These are phyloP conservation scores for Cabera pusaria DNA, from an alignment of 2,888 invertebrate genomes.

Conservation along the genomic window DNA sequence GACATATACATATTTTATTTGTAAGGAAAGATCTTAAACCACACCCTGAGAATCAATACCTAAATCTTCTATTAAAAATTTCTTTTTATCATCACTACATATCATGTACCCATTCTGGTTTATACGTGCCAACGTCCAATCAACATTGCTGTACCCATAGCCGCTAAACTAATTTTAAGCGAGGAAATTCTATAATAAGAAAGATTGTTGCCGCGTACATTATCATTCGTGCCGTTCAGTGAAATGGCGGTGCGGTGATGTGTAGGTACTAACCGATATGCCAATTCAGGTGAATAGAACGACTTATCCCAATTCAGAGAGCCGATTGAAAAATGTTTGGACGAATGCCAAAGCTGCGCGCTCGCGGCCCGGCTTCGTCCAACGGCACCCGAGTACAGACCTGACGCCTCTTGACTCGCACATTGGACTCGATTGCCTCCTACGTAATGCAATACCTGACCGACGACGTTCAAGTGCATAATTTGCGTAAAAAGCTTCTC, in stretches of 20 bases:
- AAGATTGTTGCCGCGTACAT: conserved; percentile 13
- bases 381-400: conserved; percentile 25
- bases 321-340: conserved; percentile 77
- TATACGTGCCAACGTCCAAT: conserved; percentile 4
- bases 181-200: conserved; percentile 12
- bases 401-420: conserved; percentile 46
- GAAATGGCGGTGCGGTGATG: background rate
- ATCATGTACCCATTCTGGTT: conserved; percentile 10
- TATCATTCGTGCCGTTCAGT: background rate
- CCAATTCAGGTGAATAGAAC: conserved; percentile 76
- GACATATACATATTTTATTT: no score
- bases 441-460: conserved; percentile 58
- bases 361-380: conserved; percentile 48
- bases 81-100: no score
- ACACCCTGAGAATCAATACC: no score
- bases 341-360: conserved; percentile 63
- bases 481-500: conserved; percentile 25
- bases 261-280: conserved; percentile 61
- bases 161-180: conserved; percentile 10
- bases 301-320: conserved; percentile 68
- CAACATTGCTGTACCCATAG: conserved; percentile 11
- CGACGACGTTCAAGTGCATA: conserved; percentile 50
- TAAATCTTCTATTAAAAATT: no score
- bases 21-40: no score
- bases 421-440: conserved; percentile 54